These are phyloP conservation scores for Yponomeuta sedellus DNA, from an alignment of 2,888 invertebrate genomes.

Conservation along the genomic window DNA sequence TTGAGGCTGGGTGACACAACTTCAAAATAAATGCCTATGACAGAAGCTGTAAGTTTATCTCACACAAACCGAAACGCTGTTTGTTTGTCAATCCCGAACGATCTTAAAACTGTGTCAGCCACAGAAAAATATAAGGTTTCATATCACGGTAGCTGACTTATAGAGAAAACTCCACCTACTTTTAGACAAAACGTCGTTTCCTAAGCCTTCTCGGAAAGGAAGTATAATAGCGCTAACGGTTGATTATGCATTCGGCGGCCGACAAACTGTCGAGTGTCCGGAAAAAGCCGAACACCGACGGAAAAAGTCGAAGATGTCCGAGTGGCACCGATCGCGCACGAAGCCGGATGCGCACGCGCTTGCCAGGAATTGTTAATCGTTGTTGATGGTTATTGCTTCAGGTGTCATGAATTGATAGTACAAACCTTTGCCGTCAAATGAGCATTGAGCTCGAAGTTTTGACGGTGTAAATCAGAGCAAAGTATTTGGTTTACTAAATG, in stretches of 20 bases:
- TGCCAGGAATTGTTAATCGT: not conserved
- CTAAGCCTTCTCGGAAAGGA: slow-evolving; percentile 2
- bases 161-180: not conserved
- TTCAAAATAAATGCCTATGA: too few relatives aligned
- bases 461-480: too few relatives aligned
- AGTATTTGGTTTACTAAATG: too few relatives aligned
- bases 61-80: too few relatives aligned
- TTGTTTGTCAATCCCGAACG: too few relatives aligned
- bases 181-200: not conserved
- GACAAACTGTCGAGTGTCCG: not conserved
- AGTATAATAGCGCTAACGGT: not conserved
- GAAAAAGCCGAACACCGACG: not conserved
- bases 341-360: not conserved
- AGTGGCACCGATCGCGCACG: not conserved
- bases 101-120: too few relatives aligned
- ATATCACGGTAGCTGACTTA: not conserved
- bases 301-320: not conserved
- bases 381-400: not conserved
- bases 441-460: too few relatives aligned
- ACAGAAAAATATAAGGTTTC: not conserved
- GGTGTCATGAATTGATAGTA: not conserved
- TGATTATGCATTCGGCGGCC: not conserved
- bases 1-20: too few relatives aligned
- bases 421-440: too few relatives aligned
- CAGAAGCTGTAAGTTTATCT: too few relatives aligned